Evolutionary conservation across 2,888 invertebrate genomes (phyloP), one percentile per base, ranked within the genome.

Genomic region (Drosophila meridiana): DNA sequence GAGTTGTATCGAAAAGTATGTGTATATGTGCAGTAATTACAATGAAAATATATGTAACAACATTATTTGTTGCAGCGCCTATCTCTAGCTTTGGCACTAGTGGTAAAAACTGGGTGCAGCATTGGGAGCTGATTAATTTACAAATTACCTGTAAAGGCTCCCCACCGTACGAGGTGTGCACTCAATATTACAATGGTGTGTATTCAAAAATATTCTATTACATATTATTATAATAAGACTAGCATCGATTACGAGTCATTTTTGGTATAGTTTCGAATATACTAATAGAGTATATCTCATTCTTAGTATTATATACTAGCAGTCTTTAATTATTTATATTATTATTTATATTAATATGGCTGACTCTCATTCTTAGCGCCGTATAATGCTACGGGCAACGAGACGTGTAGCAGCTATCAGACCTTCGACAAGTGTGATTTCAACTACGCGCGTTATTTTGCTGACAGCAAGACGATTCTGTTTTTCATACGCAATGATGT

Each of bases 41-140:
- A 13, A 11, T 5, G 1, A 5, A 11, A 36, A 26, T 11, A 3
- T 42, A 14, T 20, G 20, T 20, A 38, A 36, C 43, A 34, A 3
- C 3, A 5, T 32, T 55, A 2, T 14, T 0, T 20, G 20, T 34
- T 94, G 11, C 92, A 97, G 97, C 95, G 78, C 96, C 97, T 0
- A 94, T 98, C 79, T 92, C 94, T 3, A 95, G 95, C 68, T 94
- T 97, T 9, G 95, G 95, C 57, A 95, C 96, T 1, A 95, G 94
- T 4, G 98, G 97, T 0, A 95, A 95, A 65, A 96, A 96, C 88
- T 98, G 98, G 97, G 94, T 98, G 40, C 95, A 96, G 83, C 96
- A 96, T 71, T 97, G 97, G 40, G 97, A 97, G 63, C 93, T 97
- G 53, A 92, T 98, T 34, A 94, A 95, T 64, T 92, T 98, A 9